phyloP scores from a whole-genome alignment of 2,797 vertebrate species.

The Chrysocyon brachyurus region DNA sequence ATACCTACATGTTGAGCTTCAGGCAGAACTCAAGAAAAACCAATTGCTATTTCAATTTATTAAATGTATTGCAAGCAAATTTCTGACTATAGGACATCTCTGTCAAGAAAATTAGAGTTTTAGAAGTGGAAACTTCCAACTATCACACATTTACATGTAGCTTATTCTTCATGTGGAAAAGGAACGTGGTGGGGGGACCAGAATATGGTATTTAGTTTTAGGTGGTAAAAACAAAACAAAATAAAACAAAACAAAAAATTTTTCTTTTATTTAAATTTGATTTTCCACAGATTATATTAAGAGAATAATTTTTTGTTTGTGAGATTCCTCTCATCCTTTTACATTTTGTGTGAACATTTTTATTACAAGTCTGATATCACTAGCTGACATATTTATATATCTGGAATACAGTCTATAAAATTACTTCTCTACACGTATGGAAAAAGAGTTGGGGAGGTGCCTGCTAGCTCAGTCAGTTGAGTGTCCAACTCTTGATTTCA shows the following conservation, averaged over 20 bases:
- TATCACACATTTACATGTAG: not conserved
- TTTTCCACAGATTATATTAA: not conserved
- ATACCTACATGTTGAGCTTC: not conserved
- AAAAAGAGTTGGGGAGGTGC: not conserved
- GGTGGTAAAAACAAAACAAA: not conserved
- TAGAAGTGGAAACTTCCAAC: constrained; percentile 51
- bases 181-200: not conserved
- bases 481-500: not conserved
- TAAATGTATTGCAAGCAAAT: constrained; percentile 70
- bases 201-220: not conserved
- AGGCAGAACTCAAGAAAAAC: constrained; percentile 60
- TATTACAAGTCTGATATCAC: not conserved
- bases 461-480: not conserved
- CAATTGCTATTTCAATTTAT: constrained; percentile 78
- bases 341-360: not conserved
- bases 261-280: not conserved
- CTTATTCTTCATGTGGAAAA: constrained; percentile 50
- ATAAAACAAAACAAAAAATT: not conserved
- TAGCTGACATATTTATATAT: not conserved
- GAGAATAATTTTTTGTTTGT: not conserved
- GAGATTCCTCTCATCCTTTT: not conserved
- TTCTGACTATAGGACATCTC: constrained; percentile 34
- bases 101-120: constrained; percentile 69
- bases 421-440: not conserved
- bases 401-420: not conserved